Conservation (phyloP, 2,888 invertebrate genomes). For the Diadegma fenestrale region DNA sequence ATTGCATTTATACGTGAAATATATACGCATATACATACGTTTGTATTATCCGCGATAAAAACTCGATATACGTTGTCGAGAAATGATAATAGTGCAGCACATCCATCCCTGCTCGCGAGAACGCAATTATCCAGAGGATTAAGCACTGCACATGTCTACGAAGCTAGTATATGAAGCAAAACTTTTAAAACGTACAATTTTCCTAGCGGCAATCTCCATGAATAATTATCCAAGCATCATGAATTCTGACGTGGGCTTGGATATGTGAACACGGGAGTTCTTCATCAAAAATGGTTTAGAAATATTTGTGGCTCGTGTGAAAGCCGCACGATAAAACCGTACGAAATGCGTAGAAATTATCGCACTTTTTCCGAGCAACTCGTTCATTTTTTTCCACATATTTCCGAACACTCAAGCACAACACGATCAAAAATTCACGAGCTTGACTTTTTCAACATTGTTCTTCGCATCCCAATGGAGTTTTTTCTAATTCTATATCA, state of each 20-base stretch:
- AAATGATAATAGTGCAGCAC: conserved; percentile 11
- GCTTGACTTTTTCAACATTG: neutral
- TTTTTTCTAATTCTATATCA: neutral
- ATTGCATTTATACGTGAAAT: neutral
- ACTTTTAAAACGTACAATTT: neutral
- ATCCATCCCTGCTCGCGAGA: conserved; percentile 19
- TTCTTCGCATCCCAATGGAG: neutral
- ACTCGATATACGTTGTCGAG: conserved; percentile 3
- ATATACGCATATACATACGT: neutral
- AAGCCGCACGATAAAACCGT: neutral
- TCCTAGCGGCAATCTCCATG: neutral
- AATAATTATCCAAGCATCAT: neutral
- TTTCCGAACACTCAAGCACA: neutral
- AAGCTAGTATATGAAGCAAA: conserved; percentile 7
- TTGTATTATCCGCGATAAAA: neutral
- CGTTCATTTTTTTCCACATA: neutral
- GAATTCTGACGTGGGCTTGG: neutral
- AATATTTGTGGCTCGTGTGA: neutral
- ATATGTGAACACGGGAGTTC: neutral
- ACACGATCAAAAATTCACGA: neutral
- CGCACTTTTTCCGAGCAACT: too few species aligned
- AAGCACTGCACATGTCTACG: conserved; percentile 22
- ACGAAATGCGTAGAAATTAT: neutral
- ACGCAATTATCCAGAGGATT: conserved; percentile 47
- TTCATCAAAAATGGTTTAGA: neutral